These are phyloP conservation scores for Eupithecia subumbrata DNA, from an alignment of 2,888 invertebrate species.

Conservation along the genomic window DNA sequence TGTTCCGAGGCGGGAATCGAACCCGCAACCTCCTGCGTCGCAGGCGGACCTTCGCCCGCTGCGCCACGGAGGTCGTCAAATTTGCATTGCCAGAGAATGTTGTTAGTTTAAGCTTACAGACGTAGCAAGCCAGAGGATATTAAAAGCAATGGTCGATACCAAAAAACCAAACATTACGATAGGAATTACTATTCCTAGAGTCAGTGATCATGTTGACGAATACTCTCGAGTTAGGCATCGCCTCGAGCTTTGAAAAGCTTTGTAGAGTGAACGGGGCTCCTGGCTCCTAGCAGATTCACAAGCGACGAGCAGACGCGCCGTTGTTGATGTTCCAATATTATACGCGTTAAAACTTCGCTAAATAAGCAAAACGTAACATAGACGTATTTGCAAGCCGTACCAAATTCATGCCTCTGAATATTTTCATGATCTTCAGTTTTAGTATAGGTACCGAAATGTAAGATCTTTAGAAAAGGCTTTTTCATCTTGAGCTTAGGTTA, in stretches of 20 bases:
- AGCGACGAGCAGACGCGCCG: neutral
- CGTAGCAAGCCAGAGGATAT: neutral
- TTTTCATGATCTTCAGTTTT: neutral
- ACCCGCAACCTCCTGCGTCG: too few species aligned
- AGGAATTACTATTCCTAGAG: neutral
- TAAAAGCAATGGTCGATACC: neutral
- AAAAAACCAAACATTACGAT: neutral
- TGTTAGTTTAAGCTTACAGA: too few species aligned
- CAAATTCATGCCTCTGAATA: neutral
- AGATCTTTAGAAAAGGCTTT: too few species aligned
- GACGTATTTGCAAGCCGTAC: neutral
- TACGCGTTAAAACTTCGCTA: neutral
- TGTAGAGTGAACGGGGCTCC: neutral
- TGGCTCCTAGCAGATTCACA: neutral
- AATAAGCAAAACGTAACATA: neutral
- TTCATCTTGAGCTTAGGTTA: too few species aligned
- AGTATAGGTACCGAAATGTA: too few species aligned
- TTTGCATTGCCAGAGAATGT: too few species aligned
- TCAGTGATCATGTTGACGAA: neutral
- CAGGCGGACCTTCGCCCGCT: too few species aligned
- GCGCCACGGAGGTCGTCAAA: too few species aligned
- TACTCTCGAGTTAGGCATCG: neutral
- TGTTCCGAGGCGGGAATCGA: too few species aligned
- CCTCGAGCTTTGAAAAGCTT: neutral
- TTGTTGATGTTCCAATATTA: neutral